phyloP scores from a whole-genome alignment of 1,140 invertebrate species.

The Lepidurus arcticus region DNA sequence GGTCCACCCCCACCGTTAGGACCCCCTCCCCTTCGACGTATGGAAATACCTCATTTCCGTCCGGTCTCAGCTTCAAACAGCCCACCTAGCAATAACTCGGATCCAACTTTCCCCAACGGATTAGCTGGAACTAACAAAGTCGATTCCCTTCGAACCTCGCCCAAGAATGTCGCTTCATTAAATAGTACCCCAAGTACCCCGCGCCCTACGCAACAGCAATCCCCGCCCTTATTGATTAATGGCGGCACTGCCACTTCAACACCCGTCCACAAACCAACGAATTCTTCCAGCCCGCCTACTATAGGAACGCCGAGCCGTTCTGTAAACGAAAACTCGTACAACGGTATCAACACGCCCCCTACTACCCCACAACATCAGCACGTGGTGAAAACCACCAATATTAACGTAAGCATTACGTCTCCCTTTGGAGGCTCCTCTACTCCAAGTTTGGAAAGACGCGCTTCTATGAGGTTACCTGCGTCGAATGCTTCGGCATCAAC shows the following conservation, averaged over 20 bases:
- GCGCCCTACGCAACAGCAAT: conserved; percentile 1
- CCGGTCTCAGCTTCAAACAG: conserved; percentile 31
- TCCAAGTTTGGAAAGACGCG: conserved; percentile 28
- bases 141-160: not conserved
- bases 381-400: conserved; percentile 31
- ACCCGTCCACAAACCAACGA: conserved; percentile 25
- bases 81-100: not conserved
- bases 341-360: not conserved
- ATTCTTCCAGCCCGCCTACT: not conserved
- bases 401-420: conserved; percentile 34
- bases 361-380: not conserved
- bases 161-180: not conserved
- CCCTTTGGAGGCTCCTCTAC: not conserved
- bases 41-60: conserved; percentile 34
- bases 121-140: not conserved
- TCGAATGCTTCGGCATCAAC: not conserved
- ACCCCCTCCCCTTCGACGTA: conserved; percentile 35
- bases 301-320: not conserved
- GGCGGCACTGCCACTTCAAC: conserved; percentile 25
- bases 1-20: conserved; percentile 30
- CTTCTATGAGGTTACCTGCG: conserved; percentile 30
- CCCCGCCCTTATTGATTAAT: conserved; percentile 14
- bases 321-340: not conserved
- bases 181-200: not conserved
- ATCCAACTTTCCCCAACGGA: not conserved